Evolutionary conservation across 2,113 vertebrate species (phyloP), one percentile per base, ranked within the genome.

Genomic region (Aythya baeri): DNA sequence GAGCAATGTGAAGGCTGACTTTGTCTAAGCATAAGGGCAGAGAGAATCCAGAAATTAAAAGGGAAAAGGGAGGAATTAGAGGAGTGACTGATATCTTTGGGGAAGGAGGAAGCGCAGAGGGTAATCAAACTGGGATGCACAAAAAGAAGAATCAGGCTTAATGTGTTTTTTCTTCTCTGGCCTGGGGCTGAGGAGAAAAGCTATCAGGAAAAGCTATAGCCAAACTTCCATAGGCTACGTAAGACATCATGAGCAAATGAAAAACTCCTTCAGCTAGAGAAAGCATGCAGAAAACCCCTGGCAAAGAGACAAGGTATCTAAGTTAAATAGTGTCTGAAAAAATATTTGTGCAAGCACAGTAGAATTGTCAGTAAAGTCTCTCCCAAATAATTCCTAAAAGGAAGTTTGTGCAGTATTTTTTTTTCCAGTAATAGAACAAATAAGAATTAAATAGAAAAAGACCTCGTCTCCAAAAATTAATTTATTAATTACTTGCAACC

Each of bases 151-250:
- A 85, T 34, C 16, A 13, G 18, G 32, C 23, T 61, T n/a, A 67
- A 14, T 5, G 7, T 17, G 18, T 2, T 70, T 59, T 65, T 23
- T 16, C 32, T 12, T 27, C 29, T 43, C 32, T 54, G 25, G 26
- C 17, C 6, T 27, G 2, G 13, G 27, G 11, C 54, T 78, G 13
- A 74, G 26, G 73, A 89, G 41, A 49, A 68, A 83, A 86, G 17
- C 5, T 74, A 23, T 6, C 0, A 0, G 1, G 2, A 49, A 4
- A 65, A 65, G 36, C 27, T 65, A 65, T 9, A 74, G 25, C 4
- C 9, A 36, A 34, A 55, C 1, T 71, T 71, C 62, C 44, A 66
- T 20, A 52, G 23, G 46, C 32, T 55, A 71, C 71, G 26, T 7
- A 71, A 5, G 14, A 32, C 8, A 82, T 15, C 14, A 61, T 7